Evolutionary conservation across 2,888 invertebrate genomes (phyloP), one percentile per base, ranked within the genome.

Genomic region (Aleiodes leptofemur): DNA sequence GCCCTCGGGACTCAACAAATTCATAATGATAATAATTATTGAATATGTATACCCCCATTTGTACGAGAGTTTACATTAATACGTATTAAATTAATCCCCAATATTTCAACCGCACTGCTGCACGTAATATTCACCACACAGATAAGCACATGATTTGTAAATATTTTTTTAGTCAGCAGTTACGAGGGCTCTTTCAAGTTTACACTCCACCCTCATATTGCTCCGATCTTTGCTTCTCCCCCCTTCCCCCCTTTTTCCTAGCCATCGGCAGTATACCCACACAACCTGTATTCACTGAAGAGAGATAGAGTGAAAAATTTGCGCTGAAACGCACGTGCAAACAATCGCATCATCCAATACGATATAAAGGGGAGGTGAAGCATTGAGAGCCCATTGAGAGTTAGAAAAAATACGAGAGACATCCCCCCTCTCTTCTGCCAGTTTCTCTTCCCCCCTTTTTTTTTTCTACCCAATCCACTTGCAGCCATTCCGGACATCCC

Each of bases 291-390:
- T 64, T 29, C 50, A 64, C 69, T 38, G 38, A 38, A 11, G 53
- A 51, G 68, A 31, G 51, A 50, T 16, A 31, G 8, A 9, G 14
- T 34, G 51, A 34, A 50, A 50, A 31, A 61, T 51, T 68, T 48
- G 61, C 72, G 75, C 76, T 76, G 69, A 77, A 72, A 77, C 71
- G 76, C 74, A 77, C 78, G 80, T 77, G 80, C 77, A 80, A 79
- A 80, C 80, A 79, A 72, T 71, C 56, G 64, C 53, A 71, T 71
- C 66, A 71, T 71, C 66, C 23, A 64, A 51, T 29, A 43, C 43
- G 7, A 43, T 43, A 43, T 9, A 43, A 3, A 51, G 50, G 23
- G 51, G 50, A 29, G 71, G 31, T 69, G 72, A 71, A 72, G 59
- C 66, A 61, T 68, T 56, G 73, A 69, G 74, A 79, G 66, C 72